Conservation (phyloP, 2,113 vertebrate genomes). For the Macheiramphus alcinus region DNA sequence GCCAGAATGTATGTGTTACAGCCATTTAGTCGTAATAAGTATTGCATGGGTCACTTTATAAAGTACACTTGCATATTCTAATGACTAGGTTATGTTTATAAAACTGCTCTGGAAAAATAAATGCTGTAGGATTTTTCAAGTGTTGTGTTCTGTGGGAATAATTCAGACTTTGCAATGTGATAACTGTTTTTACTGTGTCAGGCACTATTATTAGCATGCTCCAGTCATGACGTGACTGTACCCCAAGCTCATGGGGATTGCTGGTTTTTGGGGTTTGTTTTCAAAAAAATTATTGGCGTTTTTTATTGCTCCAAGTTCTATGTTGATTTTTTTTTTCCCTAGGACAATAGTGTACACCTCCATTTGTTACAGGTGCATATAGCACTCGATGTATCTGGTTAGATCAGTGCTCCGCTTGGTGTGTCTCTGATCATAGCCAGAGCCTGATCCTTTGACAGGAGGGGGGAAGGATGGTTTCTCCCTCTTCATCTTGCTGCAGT, state of each 20-base stretch:
- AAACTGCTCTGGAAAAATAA: constrained; percentile 1
- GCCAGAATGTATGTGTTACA: neutral
- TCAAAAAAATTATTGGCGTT: neutral
- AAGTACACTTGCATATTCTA: neutral
- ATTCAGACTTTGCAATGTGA: neutral
- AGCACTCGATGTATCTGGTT: neutral
- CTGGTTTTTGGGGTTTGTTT: neutral
- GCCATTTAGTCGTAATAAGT: neutral
- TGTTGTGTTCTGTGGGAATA: constrained; percentile 18
- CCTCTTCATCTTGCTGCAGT: neutral
- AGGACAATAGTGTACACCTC: neutral
- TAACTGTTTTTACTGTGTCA: neutral
- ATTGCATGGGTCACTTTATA: neutral
- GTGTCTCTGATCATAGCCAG: neutral
- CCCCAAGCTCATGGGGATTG: neutral
- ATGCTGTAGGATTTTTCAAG: neutral
- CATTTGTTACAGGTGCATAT: neutral
- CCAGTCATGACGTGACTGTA: neutral
- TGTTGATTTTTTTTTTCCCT: rapidly evolving
- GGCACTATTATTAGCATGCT: neutral
- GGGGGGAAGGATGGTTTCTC: neutral
- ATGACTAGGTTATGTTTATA: neutral
- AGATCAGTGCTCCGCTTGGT: rapidly evolving
- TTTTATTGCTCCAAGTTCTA: neutral
- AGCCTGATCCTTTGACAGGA: neutral